Conservation (phyloP, 1,140 invertebrate species). For the Apolygus lucorum region DNA sequence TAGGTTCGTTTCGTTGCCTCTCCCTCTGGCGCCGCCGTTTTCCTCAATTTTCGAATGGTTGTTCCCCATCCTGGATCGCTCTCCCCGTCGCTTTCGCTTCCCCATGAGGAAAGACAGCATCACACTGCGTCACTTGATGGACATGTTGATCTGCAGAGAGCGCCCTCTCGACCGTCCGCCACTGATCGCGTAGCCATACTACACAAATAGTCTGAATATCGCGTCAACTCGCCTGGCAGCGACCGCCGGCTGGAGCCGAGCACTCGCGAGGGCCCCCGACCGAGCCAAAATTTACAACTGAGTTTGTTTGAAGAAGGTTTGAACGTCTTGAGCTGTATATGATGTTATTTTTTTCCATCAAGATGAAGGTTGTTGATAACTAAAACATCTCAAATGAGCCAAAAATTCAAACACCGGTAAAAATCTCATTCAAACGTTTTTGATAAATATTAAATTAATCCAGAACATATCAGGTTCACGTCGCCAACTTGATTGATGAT, state of each 20-base stretch:
- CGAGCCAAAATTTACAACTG: background rate
- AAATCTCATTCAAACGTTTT: no score
- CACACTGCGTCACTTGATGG: background rate
- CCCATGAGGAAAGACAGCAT: conserved; percentile 2
- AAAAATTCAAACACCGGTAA: no score
- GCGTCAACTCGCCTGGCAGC: conserved; percentile 4
- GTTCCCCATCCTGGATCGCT: background rate
- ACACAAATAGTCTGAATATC: conserved; percentile 8
- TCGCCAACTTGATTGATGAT: no score
- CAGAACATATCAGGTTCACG: no score
- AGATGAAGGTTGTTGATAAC: no score
- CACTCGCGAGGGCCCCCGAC: background rate
- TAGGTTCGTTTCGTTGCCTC: background rate
- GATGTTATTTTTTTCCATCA: no score
- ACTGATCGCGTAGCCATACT: background rate
- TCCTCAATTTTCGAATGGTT: conserved; percentile 6
- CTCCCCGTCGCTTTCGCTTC: background rate
- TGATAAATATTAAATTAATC: no score
- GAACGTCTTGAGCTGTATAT: background rate
- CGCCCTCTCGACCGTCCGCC: background rate
- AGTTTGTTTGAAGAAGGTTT: background rate
- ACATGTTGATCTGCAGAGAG: background rate
- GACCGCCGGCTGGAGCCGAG: background rate
- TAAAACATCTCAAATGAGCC: no score
- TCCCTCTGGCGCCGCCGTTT: background rate